Conservation (phyloP, 2,888 invertebrate species). For the Antitype chi region DNA sequence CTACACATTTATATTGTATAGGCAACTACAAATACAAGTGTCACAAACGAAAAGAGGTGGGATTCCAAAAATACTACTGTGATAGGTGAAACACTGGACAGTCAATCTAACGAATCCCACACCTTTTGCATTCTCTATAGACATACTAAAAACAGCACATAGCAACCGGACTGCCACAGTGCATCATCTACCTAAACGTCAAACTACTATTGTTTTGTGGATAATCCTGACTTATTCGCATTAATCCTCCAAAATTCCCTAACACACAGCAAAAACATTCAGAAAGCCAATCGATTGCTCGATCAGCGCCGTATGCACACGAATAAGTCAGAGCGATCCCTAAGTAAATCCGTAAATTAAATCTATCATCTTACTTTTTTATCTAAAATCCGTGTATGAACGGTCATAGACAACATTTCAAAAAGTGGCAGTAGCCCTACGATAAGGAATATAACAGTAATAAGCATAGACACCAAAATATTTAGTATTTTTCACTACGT, state of each 20-base stretch:
- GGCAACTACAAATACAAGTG: constrained; percentile 34
- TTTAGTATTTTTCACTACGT: constrained; percentile 15
- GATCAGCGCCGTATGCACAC: constrained; percentile 8
- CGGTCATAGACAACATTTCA: constrained; percentile 27
- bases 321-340: constrained; percentile 40
- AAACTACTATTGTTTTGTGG: constrained; percentile 2
- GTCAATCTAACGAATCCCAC: constrained; percentile 14
- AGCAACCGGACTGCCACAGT: constrained; percentile 26
- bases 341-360: constrained; percentile 22
- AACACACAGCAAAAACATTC: background rate
- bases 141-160: constrained; percentile 3
- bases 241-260: background rate
- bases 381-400: constrained; percentile 25
- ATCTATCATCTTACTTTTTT: constrained; percentile 35
- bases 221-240: constrained; percentile 31
- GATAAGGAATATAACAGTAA: constrained; percentile 28
- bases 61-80: constrained; percentile 53
- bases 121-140: constrained; percentile 12
- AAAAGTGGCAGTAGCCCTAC: constrained; percentile 32
- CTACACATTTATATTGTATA: constrained; percentile 20
- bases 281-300: background rate
- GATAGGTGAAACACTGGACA: constrained; percentile 42
- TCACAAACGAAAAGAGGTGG: constrained; percentile 52
- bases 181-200: constrained; percentile 25
- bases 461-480: constrained; percentile 40